phyloP scores from a whole-genome alignment of 2,888 invertebrate species.

The Hyles lineata region DNA sequence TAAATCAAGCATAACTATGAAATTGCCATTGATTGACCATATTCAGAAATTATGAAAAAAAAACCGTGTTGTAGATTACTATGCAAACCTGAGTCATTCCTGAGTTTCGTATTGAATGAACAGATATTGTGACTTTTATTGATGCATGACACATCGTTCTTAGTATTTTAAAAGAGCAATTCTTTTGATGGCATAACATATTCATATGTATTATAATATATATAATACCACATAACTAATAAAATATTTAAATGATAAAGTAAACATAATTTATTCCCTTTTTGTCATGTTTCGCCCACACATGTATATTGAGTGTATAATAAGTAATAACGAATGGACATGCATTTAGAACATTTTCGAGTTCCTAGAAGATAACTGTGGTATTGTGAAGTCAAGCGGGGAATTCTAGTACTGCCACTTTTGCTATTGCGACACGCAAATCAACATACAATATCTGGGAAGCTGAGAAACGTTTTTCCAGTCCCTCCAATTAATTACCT shows the following conservation, averaged over 20 bases:
- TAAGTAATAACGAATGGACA: no score
- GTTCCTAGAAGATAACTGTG: no score
- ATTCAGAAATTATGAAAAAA: background rate
- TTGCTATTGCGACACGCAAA: constrained; percentile 6
- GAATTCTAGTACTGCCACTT: background rate
- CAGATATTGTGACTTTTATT: background rate
- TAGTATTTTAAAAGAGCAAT: background rate
- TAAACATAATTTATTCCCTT: no score
- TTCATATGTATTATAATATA: no score
- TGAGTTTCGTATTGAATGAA: constrained; percentile 13
- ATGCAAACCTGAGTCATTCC: background rate
- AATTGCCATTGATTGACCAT: background rate
- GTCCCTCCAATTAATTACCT: background rate
- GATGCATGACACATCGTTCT: background rate
- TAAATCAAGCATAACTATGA: background rate
- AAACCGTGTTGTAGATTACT: background rate
- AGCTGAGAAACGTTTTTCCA: background rate
- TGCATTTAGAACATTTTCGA: no score
- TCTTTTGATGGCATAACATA: background rate
- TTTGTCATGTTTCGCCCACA: no score
- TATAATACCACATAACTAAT: no score
- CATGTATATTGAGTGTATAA: no score
- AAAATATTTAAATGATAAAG: no score
- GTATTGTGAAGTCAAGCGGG: no score
- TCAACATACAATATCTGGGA: constrained; percentile 3